These are phyloP conservation scores for Pseudomugil gertrudae DNA, from an alignment of 2,797 vertebrate genomes.

Conservation along the genomic window DNA sequence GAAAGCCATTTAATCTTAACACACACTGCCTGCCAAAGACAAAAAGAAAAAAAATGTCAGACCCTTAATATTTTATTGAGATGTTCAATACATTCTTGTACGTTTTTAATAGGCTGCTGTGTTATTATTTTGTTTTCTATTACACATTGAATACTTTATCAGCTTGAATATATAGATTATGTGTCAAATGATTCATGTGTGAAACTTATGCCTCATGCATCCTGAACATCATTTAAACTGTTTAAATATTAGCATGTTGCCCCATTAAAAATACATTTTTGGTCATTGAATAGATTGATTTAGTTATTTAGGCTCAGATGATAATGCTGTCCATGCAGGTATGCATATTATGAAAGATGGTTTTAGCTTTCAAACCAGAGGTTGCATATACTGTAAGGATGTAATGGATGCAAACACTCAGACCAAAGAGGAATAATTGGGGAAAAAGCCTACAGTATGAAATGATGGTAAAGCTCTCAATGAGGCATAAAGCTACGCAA, in stretches of 20 bases:
- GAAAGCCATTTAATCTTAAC: conserved; percentile 59
- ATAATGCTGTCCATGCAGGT: not conserved
- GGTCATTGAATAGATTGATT: not conserved
- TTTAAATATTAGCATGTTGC: not conserved
- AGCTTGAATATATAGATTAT: not conserved
- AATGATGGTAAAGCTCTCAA: no score
- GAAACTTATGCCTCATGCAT: not conserved
- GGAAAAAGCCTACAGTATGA: no score
- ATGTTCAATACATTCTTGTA: not conserved
- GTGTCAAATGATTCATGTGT: not conserved
- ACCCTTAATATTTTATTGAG: not conserved
- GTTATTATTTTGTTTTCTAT: not conserved
- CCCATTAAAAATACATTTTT: no score
- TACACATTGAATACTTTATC: not conserved
- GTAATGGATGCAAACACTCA: no score
- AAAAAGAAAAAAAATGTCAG: not conserved
- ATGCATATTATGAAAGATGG: not conserved
- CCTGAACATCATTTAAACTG: not conserved
- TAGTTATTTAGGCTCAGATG: not conserved
- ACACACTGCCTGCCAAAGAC: not conserved
- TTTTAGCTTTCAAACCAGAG: not conserved
- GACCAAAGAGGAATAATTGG: no score
- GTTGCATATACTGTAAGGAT: no score
- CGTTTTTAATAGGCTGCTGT: not conserved
- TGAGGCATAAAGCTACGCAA: no score